Evolutionary conservation across 2,888 invertebrate genomes (phyloP).

Genomic region (Eilema caniola): DNA sequence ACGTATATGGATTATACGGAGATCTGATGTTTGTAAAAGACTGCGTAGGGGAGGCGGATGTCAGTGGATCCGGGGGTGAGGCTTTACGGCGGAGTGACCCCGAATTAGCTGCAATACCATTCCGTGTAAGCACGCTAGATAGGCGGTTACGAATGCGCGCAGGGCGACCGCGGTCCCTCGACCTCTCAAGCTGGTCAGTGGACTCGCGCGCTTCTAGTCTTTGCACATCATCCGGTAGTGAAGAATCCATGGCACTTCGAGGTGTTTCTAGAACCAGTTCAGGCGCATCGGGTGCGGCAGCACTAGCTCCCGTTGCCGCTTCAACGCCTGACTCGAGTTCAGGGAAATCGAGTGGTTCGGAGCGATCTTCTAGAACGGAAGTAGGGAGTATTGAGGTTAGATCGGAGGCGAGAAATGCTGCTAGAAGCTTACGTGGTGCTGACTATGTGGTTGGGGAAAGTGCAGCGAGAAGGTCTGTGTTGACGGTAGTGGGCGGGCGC

Average conservation of each 20-base stretch:
- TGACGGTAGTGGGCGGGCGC: constrained; percentile 95
- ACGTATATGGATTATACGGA: constrained; percentile 96
- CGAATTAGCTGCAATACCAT: constrained; percentile 93
- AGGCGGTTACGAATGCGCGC: constrained; percentile 93
- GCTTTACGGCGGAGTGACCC: constrained; percentile 93
- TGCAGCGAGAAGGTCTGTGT: constrained; percentile 90
- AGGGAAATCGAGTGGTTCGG: constrained; percentile 75
- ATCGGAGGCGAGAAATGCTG: constrained; percentile 65
- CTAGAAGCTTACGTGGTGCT: constrained; percentile 75
- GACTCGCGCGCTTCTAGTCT: constrained; percentile 94
- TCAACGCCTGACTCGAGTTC: constrained; percentile 80
- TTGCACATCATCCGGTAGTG: constrained; percentile 95
- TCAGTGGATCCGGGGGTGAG: constrained; percentile 91
- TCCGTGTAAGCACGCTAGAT: constrained; percentile 93
- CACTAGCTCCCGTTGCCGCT: constrained; percentile 85
- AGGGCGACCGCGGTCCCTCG: constrained; percentile 92
- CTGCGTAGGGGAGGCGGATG: constrained; percentile 92
- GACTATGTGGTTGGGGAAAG: constrained; percentile 78
- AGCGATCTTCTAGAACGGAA: constrained; percentile 75
- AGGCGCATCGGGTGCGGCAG: constrained; percentile 89
- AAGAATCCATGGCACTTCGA: constrained; percentile 92
- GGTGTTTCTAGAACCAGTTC: constrained; percentile 92
- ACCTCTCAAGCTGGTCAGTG: constrained; percentile 95
- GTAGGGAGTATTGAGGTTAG: constrained; percentile 61
- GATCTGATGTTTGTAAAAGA: constrained; percentile 96